These are phyloP conservation scores for Cichlasoma orientale DNA, from an alignment of 2,797 vertebrate species.

Conservation along the genomic window DNA sequence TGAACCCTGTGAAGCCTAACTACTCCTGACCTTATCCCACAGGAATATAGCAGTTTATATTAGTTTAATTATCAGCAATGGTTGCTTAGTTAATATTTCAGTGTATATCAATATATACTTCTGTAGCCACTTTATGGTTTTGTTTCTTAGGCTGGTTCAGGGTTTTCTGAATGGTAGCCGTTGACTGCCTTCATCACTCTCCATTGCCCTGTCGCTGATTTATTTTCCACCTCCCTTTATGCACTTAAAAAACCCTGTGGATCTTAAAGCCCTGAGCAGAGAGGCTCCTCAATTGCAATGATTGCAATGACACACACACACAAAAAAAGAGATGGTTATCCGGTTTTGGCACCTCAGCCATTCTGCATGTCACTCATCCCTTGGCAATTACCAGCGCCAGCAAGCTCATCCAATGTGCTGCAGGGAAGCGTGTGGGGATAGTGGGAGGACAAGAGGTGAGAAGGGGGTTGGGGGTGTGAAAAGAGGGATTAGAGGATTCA, in stretches of 20 bases:
- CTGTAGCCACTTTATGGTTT: neutral
- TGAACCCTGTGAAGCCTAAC: neutral
- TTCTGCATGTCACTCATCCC: conserved; percentile 69
- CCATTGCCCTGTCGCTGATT: conserved; percentile 39
- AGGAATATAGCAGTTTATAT: neutral
- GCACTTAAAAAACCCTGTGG: neutral
- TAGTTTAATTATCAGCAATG: neutral
- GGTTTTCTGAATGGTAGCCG: conserved; percentile 18
- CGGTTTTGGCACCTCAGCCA: conserved; percentile 47
- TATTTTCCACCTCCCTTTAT: conserved; percentile 43
- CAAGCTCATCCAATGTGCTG: conserved; percentile 53
- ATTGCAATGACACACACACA: conserved; percentile 42
- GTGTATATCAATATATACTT: neutral
- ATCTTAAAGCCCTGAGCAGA: conserved; percentile 18
- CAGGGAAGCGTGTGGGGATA: conserved; percentile 34
- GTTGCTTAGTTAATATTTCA: neutral
- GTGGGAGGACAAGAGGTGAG: conserved; percentile 49
- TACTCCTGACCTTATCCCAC: neutral
- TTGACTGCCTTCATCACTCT: conserved; percentile 15
- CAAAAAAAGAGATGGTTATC: conserved; percentile 55
- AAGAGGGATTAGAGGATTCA: conserved; percentile 62
- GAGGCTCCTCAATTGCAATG: conserved; percentile 28
- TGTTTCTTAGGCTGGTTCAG: conserved; percentile 1
- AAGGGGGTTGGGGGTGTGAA: conserved; percentile 55
- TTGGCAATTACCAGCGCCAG: conserved; percentile 64